These are phyloP conservation scores for Pristionchus maxplancki DNA, from an alignment of 2,888 invertebrate genomes.

Conservation along the genomic window DNA sequence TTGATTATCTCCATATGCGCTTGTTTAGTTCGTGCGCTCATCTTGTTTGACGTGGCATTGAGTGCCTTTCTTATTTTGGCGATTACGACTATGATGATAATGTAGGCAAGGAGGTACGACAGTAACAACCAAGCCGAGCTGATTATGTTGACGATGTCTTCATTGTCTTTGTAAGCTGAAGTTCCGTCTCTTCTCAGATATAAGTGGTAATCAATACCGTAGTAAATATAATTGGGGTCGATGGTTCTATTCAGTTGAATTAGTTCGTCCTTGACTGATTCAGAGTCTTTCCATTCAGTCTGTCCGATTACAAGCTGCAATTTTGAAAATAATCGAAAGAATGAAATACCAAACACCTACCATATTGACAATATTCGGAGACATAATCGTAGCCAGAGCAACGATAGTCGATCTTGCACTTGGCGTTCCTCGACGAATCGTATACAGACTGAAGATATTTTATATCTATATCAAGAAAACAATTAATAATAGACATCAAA, in stretches of 20 bases:
- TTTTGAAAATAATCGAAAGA: background rate
- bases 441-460: background rate
- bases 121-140: background rate
- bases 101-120: background rate
- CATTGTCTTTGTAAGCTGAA: background rate
- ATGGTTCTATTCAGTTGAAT: background rate
- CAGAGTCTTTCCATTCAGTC: background rate
- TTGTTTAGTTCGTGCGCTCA: background rate
- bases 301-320: background rate
- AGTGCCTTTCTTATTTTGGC: background rate
- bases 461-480: too few relatives aligned
- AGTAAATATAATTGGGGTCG: background rate
- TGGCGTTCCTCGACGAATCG: background rate
- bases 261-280: background rate
- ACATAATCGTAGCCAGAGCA: background rate
- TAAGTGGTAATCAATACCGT: background rate
- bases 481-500: too few relatives aligned
- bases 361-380: background rate
- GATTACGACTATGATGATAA: background rate
- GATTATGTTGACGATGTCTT: background rate
- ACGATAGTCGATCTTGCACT: background rate
- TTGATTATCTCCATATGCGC: background rate
- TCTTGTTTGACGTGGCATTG: background rate
- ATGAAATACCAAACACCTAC: background rate
- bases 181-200: background rate